Conservation (phyloP, 2,888 invertebrate species). For the Lathronympha strigana region DNA sequence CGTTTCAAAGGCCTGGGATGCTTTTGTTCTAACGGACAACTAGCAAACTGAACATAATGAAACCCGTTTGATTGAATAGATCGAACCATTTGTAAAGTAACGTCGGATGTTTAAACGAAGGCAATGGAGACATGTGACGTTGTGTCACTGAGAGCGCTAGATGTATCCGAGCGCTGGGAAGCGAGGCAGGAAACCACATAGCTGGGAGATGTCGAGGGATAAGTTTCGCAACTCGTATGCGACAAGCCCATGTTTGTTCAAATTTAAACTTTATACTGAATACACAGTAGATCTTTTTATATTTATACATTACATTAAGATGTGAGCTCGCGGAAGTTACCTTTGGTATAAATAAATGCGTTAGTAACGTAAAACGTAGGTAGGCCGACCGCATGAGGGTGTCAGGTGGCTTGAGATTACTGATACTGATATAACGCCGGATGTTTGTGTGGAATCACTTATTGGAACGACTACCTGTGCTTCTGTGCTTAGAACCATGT, state of each 20-base stretch:
- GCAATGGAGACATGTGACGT: constrained; percentile 16
- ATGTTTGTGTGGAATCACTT: constrained; percentile 58
- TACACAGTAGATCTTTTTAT: not conserved
- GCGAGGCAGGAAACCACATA: constrained; percentile 67
- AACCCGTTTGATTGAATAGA: constrained; percentile 55
- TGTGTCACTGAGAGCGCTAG: constrained; percentile 19
- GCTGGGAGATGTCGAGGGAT: constrained; percentile 43
- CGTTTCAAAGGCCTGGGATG: constrained; percentile 9
- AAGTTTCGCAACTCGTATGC: constrained; percentile 23
- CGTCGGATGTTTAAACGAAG: constrained; percentile 35
- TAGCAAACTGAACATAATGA: constrained; percentile 47
- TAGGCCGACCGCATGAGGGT: constrained; percentile 54
- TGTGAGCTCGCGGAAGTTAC: constrained; percentile 14
- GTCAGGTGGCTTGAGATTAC: constrained; percentile 66
- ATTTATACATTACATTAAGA: not conserved
- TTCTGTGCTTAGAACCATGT: constrained; percentile 17
- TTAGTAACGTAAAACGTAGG: constrained; percentile 39
- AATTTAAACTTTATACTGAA: constrained; percentile 19
- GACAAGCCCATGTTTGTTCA: constrained; percentile 12
- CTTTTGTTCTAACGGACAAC: constrained; percentile 34
- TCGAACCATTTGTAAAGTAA: constrained; percentile 9
- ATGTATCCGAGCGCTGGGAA: constrained; percentile 35
- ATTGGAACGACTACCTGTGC: constrained; percentile 56
- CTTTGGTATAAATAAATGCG: not conserved
- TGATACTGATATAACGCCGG: constrained; percentile 62